Percentiles rank a stretch among this genome's conserved stretches.
These are phyloP conservation scores for Coleophora deauratella DNA, from an alignment of 2,888 invertebrate genomes.

Conservation along the genomic window DNA sequence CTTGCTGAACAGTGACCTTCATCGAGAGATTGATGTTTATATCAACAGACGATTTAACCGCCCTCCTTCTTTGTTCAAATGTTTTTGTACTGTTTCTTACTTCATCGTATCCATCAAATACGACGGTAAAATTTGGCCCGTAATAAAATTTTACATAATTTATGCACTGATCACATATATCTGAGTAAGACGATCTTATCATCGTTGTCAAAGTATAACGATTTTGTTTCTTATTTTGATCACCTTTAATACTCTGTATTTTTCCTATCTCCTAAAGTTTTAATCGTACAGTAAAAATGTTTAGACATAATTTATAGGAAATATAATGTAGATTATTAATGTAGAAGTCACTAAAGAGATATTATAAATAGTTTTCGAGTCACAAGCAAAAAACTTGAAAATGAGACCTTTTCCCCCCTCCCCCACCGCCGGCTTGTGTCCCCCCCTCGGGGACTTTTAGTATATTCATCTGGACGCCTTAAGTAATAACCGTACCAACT, in stretches of 20 bases:
- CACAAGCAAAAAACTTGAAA: too few relatives aligned
- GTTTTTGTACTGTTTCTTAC: conserved; percentile 1
- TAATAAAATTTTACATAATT: neutral
- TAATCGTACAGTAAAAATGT: conserved; percentile 1
- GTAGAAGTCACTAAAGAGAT: neutral
- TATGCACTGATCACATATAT: too few relatives aligned
- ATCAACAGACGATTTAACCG: conserved; percentile 2
- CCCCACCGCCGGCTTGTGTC: too few relatives aligned
- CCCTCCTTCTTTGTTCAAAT: conserved; percentile 3
- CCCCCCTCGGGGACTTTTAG: too few relatives aligned
- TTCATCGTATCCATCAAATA: neutral
- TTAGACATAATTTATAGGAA: neutral
- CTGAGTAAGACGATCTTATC: too few relatives aligned
- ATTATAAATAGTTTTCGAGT: too few relatives aligned
- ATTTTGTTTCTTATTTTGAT: too few relatives aligned
- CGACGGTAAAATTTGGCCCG: neutral
- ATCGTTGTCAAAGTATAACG: too few relatives aligned
- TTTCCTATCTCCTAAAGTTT: conserved; percentile 1
- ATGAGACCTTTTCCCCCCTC: too few relatives aligned
- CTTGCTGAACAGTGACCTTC: conserved; percentile 7
- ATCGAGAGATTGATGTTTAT: conserved; percentile 6
- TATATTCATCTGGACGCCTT: too few relatives aligned
- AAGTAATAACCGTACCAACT: too few relatives aligned
- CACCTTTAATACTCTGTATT: neutral
- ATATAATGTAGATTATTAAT: conserved; percentile 1